Evolutionary conservation across 2,888 invertebrate genomes (phyloP).

Genomic region (Oxystoma pomonae): DNA sequence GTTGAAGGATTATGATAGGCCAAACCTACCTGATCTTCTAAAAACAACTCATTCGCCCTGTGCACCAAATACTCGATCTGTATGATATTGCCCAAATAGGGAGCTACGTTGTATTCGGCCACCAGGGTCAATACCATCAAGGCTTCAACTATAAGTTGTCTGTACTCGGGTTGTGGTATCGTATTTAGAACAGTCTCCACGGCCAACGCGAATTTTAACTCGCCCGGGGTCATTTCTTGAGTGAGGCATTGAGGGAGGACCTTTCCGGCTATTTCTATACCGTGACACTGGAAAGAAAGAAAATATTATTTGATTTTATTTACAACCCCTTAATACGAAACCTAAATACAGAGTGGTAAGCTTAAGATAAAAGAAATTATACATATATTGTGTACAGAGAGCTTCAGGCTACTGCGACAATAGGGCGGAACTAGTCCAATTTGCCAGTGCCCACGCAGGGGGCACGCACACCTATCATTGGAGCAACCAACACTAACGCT

Average conservation of each 20-base stretch:
- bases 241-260: conserved; percentile 88
- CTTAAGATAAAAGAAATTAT: too few relatives aligned
- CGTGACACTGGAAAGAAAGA: conserved; percentile 76
- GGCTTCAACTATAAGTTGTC: conserved; percentile 95
- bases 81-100: conserved; percentile 72
- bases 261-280: conserved; percentile 87
- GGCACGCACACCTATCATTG: too few relatives aligned
- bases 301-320: too few relatives aligned
- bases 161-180: conserved; percentile 97
- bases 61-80: conserved; percentile 91
- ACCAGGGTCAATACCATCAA: conserved; percentile 93
- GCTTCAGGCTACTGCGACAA: too few relatives aligned
- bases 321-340: too few relatives aligned
- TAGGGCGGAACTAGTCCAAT: too few relatives aligned
- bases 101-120: conserved; percentile 78
- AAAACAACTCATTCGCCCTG: conserved; percentile 89
- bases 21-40: conserved; percentile 94
- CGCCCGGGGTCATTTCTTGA: conserved; percentile 98
- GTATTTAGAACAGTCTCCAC: conserved; percentile 96
- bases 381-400: too few relatives aligned
- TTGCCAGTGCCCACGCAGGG: too few relatives aligned
- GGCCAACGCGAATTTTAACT: conserved; percentile 95
- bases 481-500: too few relatives aligned
- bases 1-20: too few relatives aligned
- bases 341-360: too few relatives aligned